phyloP scores from a whole-genome alignment of 2,797 vertebrate species.

The Sarcophilus harrisii region DNA sequence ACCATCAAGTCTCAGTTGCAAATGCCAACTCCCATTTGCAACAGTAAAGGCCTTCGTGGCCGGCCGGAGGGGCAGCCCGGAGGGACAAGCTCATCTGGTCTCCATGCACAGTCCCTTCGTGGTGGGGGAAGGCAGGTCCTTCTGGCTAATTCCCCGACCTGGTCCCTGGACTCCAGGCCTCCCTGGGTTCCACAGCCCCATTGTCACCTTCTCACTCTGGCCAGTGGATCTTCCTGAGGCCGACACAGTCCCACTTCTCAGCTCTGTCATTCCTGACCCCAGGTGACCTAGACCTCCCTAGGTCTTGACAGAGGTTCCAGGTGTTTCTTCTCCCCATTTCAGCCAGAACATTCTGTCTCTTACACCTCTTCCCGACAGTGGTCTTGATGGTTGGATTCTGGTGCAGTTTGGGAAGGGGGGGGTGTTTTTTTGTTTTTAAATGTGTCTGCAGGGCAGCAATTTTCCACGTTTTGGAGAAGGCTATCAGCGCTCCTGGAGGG shows the following conservation, averaged over 20 bases:
- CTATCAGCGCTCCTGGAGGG: conserved; percentile 92
- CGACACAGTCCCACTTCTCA: conserved; percentile 3
- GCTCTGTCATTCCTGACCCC: neutral
- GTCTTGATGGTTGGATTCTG: conserved; percentile 54
- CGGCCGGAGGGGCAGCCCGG: neutral
- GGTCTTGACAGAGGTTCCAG: conserved; percentile 6
- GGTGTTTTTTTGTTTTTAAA: conserved; percentile 29
- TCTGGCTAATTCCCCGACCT: neutral
- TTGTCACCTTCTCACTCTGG: conserved; percentile 23
- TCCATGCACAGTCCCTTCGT: neutral
- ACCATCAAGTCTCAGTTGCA: neutral
- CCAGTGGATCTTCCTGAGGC: conserved; percentile 9
- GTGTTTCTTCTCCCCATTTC: neutral
- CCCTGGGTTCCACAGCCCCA: conserved; percentile 21
- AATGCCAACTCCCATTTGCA: neutral
- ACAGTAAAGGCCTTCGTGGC: neutral
- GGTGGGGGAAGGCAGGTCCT: neutral
- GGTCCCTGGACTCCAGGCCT: conserved; percentile 23
- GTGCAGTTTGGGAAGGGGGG: conserved; percentile 50
- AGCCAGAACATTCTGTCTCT: conserved; percentile 23
- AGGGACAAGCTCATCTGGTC: neutral
- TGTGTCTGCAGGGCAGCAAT: conserved; percentile 64
- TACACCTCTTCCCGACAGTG: conserved; percentile 11
- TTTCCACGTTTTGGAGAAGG: conserved; percentile 11
- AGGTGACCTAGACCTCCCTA: neutral